phyloP scores from a whole-genome alignment of 2,797 vertebrate genomes.

The Hoplostethus atlanticus region DNA sequence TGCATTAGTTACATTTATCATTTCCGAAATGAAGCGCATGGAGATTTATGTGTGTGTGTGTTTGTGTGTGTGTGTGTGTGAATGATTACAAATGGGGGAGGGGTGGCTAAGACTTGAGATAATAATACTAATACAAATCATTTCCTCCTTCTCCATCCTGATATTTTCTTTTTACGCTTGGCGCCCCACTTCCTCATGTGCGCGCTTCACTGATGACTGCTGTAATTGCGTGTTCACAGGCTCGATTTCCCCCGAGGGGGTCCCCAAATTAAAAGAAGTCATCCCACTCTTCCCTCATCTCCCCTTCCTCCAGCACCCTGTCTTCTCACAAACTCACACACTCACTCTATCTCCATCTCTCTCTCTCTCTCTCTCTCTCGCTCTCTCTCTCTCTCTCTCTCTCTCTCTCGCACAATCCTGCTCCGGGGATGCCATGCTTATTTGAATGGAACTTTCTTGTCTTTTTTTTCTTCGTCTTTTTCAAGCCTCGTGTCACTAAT shows the following conservation, averaged over 20 bases:
- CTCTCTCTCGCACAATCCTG: conserved; percentile 59
- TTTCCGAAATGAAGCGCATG: conserved; percentile 57
- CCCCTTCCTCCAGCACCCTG: conserved; percentile 61
- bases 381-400: conserved; percentile 49
- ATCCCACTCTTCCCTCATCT: conserved; percentile 78
- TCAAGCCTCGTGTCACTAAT: conserved; percentile 84
- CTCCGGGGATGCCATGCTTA: conserved; percentile 79
- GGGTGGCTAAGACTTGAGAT: conserved; percentile 55
- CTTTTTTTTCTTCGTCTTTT: conserved; percentile 67
- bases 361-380: conserved; percentile 32
- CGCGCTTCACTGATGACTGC: conserved; percentile 81
- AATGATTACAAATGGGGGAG: conserved; percentile 57
- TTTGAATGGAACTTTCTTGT: conserved; percentile 82
- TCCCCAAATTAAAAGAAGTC: conserved; percentile 87
- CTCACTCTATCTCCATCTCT: conserved; percentile 18
- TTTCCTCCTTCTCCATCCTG: conserved; percentile 72
- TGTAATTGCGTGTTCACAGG: conserved; percentile 83
- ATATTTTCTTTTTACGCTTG: conserved; percentile 67
- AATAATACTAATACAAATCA: conserved; percentile 73
- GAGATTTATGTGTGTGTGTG: conserved; percentile 31
- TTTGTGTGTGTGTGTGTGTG: conserved; percentile 17
- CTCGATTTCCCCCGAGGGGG: conserved; percentile 83
- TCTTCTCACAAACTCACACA: conserved; percentile 35
- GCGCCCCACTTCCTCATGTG: conserved; percentile 68
- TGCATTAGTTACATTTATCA: conserved; percentile 80